Evolutionary conservation across 2,888 invertebrate genomes (phyloP).

Genomic region (Hydraecia micacea): DNA sequence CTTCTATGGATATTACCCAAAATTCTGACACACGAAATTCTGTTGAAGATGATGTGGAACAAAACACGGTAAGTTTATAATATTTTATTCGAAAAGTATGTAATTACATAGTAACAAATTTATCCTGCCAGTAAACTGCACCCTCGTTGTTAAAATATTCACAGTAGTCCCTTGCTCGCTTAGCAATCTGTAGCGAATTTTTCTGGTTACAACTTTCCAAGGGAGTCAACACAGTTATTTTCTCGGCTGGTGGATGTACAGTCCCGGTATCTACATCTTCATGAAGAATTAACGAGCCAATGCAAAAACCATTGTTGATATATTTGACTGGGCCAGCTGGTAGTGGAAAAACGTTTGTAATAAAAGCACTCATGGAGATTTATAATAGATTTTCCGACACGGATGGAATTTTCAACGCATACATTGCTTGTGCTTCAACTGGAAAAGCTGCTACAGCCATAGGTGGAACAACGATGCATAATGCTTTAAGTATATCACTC

Average conservation of each 20-base stretch:
- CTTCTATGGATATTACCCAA: constrained; percentile 35
- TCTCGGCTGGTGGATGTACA: constrained; percentile 38
- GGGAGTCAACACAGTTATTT: constrained; percentile 31
- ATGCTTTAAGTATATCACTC: too few relatives aligned
- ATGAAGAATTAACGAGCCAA: neutral
- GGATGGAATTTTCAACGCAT: too few relatives aligned
- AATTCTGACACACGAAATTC: constrained; percentile 20
- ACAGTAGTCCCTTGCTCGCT: constrained; percentile 26
- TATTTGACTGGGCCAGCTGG: too few relatives aligned
- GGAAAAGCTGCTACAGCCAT: too few relatives aligned
- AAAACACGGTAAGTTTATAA: constrained; percentile 31
- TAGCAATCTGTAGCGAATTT: constrained; percentile 39
- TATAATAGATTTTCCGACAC: too few relatives aligned
- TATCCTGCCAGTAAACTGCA: constrained; percentile 42
- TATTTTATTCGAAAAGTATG: constrained; percentile 31
- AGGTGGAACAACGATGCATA: too few relatives aligned
- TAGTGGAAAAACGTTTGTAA: too few relatives aligned
- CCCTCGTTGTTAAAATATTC: constrained; percentile 31
- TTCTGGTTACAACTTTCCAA: constrained; percentile 38
- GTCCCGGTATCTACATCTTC: constrained; percentile 1
- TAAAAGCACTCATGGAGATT: too few relatives aligned
- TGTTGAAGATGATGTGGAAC: constrained; percentile 31
- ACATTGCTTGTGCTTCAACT: too few relatives aligned
- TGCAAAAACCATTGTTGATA: too few relatives aligned
- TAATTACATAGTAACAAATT: constrained; percentile 26